phyloP scores from a whole-genome alignment of 2,888 invertebrate species.

The Thysanoteuthis rhombus region DNA sequence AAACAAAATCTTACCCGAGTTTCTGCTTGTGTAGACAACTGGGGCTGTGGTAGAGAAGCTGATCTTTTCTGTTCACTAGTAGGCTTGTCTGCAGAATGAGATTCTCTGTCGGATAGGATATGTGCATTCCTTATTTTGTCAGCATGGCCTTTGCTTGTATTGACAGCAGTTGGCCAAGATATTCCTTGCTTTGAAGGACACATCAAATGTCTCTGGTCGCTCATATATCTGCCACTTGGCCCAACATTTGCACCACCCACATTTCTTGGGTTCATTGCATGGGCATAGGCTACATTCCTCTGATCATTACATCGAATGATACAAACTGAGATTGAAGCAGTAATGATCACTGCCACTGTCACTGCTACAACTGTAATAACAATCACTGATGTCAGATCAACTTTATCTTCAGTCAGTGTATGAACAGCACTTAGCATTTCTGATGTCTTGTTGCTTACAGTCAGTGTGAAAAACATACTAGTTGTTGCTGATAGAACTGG shows the following conservation, averaged over 20 bases:
- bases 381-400: constrained; percentile 12
- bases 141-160: background rate
- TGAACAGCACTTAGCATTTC: background rate
- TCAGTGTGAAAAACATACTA: background rate
- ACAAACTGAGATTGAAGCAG: background rate
- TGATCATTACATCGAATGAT: background rate
- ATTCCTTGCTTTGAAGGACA: background rate
- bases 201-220: background rate
- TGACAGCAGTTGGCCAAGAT: background rate
- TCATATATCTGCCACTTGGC: background rate
- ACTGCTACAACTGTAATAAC: background rate
- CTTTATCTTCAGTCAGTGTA: background rate
- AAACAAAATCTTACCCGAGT: background rate
- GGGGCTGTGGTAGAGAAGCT: background rate
- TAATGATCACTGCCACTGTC: background rate
- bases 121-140: background rate
- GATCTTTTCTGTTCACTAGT: background rate
- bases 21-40: background rate
- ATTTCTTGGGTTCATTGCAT: background rate
- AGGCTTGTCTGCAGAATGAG: background rate
- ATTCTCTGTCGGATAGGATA: background rate
- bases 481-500: background rate
- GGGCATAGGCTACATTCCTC: background rate
- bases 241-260: background rate
- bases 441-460: constrained; percentile 12